Conservation (phyloP, 37 sponge, comb jelly and placozoan genomes). For the Oscarella lobularis region DNA sequence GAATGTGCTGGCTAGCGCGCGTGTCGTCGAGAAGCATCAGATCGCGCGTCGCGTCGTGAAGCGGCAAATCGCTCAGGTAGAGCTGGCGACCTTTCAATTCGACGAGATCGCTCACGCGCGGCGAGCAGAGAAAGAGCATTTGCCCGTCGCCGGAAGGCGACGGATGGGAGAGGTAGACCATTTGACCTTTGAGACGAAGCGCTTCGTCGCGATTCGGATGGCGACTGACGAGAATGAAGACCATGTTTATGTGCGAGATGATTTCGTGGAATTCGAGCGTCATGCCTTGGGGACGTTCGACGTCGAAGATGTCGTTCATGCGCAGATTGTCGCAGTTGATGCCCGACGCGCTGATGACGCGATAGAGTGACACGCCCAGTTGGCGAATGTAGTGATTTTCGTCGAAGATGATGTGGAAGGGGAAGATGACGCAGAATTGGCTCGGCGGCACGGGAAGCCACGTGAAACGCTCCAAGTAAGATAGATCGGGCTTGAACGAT, state of each 20-base stretch:
- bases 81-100: constrained; percentile 56
- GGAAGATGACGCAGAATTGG: constrained; percentile 59
- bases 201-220: neutral
- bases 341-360: constrained; percentile 19
- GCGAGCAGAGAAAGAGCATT: constrained; percentile 80
- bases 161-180: constrained; percentile 50
- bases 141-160: constrained; percentile 7
- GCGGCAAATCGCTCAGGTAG: constrained; percentile 81
- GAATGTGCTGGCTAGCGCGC: constrained; percentile 30
- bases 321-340: constrained; percentile 12
- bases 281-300: constrained; percentile 48
- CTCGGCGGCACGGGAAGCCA: neutral
- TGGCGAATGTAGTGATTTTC: constrained; percentile 35
- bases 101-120: constrained; percentile 49
- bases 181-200: constrained; percentile 58
- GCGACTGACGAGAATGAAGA: constrained; percentile 33
- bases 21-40: constrained; percentile 69
- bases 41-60: constrained; percentile 87
- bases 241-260: constrained; percentile 66
- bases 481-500: neutral
- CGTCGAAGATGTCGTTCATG: constrained; percentile 16
- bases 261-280: constrained; percentile 39
- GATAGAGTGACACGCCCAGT: constrained; percentile 34
- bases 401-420: constrained; percentile 76
- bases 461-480: neutral